These are phyloP conservation scores for Scomber scombrus DNA, from an alignment of 2,113 vertebrate genomes.

Conservation along the genomic window DNA sequence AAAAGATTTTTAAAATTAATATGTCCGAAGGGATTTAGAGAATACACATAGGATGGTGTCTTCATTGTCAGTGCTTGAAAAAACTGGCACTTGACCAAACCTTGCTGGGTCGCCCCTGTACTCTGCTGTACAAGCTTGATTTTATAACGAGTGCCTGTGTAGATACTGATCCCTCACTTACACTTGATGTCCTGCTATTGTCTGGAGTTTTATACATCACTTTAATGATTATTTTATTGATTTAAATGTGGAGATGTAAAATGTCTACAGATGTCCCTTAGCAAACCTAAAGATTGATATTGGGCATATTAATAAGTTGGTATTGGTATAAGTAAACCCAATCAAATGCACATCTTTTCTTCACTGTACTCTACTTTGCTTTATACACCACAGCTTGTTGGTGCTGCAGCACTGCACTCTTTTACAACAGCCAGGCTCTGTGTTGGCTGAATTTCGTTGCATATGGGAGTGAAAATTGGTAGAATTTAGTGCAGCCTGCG, in stretches of 20 bases:
- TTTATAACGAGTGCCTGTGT: background rate
- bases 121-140: background rate
- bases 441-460: no score
- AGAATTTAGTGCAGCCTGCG: no score
- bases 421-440: no score
- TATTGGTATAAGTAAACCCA: no score
- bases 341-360: no score
- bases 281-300: no score
- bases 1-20: background rate
- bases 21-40: background rate
- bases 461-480: no score
- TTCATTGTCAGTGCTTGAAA: background rate
- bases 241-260: background rate
- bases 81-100: constrained; percentile 6
- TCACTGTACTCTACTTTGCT: no score
- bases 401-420: no score
- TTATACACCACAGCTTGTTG: no score
- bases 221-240: background rate
- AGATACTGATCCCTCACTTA: background rate
- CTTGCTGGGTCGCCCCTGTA: background rate
- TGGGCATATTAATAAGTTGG: no score
- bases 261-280: background rate
- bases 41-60: background rate
- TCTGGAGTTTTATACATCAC: background rate
- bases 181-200: background rate